These are phyloP conservation scores for Lamprotornis superbus DNA, from an alignment of 2,113 vertebrate genomes.

Conservation along the genomic window DNA sequence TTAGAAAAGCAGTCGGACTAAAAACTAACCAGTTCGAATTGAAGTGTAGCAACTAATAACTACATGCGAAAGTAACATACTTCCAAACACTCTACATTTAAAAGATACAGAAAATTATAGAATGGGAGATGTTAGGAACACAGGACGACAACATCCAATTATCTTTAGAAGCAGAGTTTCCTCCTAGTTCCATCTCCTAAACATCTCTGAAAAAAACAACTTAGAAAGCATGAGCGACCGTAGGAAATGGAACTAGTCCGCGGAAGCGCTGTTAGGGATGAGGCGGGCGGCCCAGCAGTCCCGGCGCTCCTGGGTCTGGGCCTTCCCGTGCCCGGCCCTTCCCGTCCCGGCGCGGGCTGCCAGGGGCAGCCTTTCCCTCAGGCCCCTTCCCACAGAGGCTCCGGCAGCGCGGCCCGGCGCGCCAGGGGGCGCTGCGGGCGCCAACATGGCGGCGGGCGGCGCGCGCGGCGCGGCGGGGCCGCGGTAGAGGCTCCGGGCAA, in stretches of 20 bases:
- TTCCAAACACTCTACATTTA: neutral
- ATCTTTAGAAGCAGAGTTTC: neutral
- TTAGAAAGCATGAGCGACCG: no score
- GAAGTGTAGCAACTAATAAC: neutral
- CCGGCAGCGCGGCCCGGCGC: no score
- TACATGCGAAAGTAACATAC: neutral
- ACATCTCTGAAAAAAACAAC: neutral
- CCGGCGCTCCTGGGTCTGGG: no score
- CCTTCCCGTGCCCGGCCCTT: no score
- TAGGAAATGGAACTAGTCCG: fast-evolving
- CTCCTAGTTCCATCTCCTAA: neutral
- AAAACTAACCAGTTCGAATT: neutral
- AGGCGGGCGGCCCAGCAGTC: no score
- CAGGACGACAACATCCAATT: neutral
- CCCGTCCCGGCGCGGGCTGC: no score
- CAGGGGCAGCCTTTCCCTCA: no score
- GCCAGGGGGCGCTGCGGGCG: neutral
- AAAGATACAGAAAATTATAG: neutral
- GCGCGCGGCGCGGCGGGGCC: neutral
- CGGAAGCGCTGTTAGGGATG: no score
- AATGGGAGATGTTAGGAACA: neutral
- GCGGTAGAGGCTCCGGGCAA: neutral
- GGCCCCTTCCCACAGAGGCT: no score
- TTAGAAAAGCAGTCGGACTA: neutral
- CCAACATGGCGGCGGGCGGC: neutral